Percentiles rank a stretch among this genome's conserved stretches.
These are phyloP conservation scores for Bovichtus diacanthus DNA, from an alignment of 2,797 vertebrate species.

Conservation along the genomic window DNA sequence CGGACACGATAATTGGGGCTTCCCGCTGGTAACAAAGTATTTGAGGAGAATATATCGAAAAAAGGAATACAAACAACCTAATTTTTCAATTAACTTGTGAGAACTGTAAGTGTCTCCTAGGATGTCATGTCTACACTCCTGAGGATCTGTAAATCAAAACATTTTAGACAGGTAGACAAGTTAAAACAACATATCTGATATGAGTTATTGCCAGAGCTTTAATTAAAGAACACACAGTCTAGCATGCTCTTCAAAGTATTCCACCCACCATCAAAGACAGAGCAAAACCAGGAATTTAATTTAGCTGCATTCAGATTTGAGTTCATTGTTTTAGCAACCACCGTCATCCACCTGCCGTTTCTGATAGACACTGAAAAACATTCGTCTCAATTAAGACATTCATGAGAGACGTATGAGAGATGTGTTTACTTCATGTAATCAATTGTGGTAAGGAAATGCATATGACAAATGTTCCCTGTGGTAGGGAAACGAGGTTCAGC, in stretches of 20 bases:
- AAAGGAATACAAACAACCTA: constrained; percentile 1
- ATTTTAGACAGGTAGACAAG: too few relatives aligned
- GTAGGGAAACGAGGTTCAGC: not conserved
- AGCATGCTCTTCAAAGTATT: constrained; percentile 11
- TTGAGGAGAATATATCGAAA: not conserved
- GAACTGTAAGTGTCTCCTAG: too few relatives aligned
- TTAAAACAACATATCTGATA: not conserved
- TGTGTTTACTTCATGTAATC: constrained; percentile 16
- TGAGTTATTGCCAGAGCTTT: not conserved
- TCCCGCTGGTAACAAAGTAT: not conserved
- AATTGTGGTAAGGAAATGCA: constrained; percentile 8
- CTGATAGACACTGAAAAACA: constrained; percentile 2
- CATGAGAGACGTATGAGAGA: constrained; percentile 4
- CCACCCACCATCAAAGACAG: not conserved
- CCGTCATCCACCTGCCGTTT: not conserved
- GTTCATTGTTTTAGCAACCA: constrained; percentile 24
- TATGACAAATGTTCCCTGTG: not conserved
- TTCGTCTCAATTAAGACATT: constrained; percentile 7
- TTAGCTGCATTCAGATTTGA: constrained; percentile 9
- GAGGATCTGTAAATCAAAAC: too few relatives aligned
- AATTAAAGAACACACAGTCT: not conserved
- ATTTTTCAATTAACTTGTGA: not conserved
- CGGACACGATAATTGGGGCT: not conserved
- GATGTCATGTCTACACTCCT: too few relatives aligned
- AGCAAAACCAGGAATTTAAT: constrained; percentile 1